phyloP scores from a whole-genome alignment of 2,888 invertebrate genomes.

The Atethmia centrago region DNA sequence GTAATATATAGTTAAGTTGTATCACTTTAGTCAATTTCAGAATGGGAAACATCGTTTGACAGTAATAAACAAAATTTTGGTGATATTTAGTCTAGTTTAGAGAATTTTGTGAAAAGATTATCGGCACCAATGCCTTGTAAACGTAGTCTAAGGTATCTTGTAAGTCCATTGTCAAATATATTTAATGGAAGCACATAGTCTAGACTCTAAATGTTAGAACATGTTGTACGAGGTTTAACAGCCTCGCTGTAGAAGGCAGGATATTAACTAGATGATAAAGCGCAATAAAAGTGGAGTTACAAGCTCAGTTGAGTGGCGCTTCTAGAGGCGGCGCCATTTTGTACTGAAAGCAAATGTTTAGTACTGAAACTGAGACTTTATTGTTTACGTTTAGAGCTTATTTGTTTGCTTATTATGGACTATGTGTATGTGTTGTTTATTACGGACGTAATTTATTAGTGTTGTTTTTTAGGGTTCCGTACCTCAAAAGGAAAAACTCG shows the following conservation, averaged over 20 bases:
- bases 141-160: slow-evolving; percentile 21
- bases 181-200: slow-evolving; percentile 29
- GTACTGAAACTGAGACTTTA: slow-evolving; percentile 21
- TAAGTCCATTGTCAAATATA: slow-evolving; percentile 34
- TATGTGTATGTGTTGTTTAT: not conserved
- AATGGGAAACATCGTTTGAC: too few relatives aligned
- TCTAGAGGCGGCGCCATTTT: slow-evolving; percentile 39
- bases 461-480: too few relatives aligned
- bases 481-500: too few relatives aligned
- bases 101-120: too few relatives aligned
- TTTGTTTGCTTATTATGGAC: slow-evolving; percentile 26
- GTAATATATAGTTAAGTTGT: too few relatives aligned
- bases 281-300: slow-evolving; percentile 57
- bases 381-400: slow-evolving; percentile 10
- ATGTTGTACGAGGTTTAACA: slow-evolving; percentile 49
- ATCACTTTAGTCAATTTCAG: too few relatives aligned
- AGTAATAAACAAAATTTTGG: too few relatives aligned
- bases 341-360: slow-evolving; percentile 21
- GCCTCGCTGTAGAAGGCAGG: slow-evolving; percentile 31
- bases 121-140: not conserved
- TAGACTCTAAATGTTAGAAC: slow-evolving; percentile 23
- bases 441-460: not conserved
- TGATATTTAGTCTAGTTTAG: too few relatives aligned
- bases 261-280: slow-evolving; percentile 57
- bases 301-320: slow-evolving; percentile 29